Conservation (phyloP, 2,888 invertebrate genomes). For the Chrysolina haemoptera region DNA sequence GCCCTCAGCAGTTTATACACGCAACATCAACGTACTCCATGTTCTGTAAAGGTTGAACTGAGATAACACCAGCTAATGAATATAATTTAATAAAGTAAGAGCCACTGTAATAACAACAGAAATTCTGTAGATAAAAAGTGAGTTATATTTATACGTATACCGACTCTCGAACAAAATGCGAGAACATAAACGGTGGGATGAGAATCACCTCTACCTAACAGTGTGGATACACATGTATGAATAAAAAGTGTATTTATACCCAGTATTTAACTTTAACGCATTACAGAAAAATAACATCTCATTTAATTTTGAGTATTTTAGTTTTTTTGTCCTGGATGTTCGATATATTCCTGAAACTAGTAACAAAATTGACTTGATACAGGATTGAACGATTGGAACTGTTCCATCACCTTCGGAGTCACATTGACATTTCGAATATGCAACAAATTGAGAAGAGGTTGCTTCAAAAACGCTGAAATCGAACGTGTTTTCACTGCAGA, state of each 20-base stretch:
- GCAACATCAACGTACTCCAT: conserved; percentile 50
- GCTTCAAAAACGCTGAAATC: no score
- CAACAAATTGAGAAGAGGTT: no score
- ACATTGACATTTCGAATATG: no score
- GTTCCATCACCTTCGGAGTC: no score
- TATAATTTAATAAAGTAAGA: conserved; percentile 40
- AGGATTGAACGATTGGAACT: no score
- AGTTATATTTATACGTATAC: conserved; percentile 8
- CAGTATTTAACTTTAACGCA: neutral
- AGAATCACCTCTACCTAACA: neutral
- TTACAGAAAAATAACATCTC: neutral
- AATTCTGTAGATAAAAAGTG: conserved; percentile 24
- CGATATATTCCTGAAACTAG: no score
- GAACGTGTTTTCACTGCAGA: no score
- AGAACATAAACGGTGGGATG: neutral
- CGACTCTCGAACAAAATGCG: neutral
- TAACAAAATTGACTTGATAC: no score
- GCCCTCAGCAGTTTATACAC: conserved; percentile 59
- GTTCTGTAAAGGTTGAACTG: conserved; percentile 37
- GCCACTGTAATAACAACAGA: conserved; percentile 28
- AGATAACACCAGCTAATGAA: conserved; percentile 45
- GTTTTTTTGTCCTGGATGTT: no score
- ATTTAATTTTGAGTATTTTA: neutral
- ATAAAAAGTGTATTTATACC: neutral
- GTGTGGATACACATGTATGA: neutral